Evolutionary conservation across 2,888 invertebrate genomes (phyloP).

Genomic region (Synanthedon andrenaeformis): DNA sequence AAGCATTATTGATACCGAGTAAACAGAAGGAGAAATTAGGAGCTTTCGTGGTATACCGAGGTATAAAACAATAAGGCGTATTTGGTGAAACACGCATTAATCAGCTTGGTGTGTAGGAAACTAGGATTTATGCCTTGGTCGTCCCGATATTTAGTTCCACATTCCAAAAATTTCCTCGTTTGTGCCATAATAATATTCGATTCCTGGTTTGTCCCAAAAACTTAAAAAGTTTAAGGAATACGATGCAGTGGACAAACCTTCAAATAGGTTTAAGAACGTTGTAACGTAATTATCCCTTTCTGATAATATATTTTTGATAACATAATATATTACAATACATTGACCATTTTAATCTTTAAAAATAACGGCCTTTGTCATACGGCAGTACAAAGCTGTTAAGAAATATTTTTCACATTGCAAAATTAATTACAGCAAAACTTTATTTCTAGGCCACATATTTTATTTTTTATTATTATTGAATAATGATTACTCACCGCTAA

Average conservation of each 20-base stretch:
- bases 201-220: conserved; percentile 14
- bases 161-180: conserved; percentile 5
- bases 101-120: conserved; percentile 12
- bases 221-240: too few relatives aligned
- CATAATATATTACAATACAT: conserved; percentile 25
- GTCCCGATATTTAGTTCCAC: conserved; percentile 10
- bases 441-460: too few relatives aligned
- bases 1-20: too few relatives aligned
- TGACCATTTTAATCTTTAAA: conserved; percentile 61
- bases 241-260: too few relatives aligned
- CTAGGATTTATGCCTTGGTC: conserved; percentile 21
- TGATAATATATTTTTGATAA: conserved; percentile 21
- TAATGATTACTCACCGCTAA: conserved; percentile 48
- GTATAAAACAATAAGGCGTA: too few relatives aligned
- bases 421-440: too few relatives aligned
- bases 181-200: conserved; percentile 14
- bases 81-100: too few relatives aligned
- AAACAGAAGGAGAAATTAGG: too few relatives aligned
- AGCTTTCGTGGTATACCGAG: too few relatives aligned
- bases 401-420: too few relatives aligned
- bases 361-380: conserved; percentile 46
- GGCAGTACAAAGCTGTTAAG: conserved; percentile 5
- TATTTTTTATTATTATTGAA: conserved; percentile 1
- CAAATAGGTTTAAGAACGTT: too few relatives aligned
- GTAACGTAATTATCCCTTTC: conserved; percentile 9